phyloP scores from a whole-genome alignment of 2,888 invertebrate species.

The Helleia helle region DNA sequence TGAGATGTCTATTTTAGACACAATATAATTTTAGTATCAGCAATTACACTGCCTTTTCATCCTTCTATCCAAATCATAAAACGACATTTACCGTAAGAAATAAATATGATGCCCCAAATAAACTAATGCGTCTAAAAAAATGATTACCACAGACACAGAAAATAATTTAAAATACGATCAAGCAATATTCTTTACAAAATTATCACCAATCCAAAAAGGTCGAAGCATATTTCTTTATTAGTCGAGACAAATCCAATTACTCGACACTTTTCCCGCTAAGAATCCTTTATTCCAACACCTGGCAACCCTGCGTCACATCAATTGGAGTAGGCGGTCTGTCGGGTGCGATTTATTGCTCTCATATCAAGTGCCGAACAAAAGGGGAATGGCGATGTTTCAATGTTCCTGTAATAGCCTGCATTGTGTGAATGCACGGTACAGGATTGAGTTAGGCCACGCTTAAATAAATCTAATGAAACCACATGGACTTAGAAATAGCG shows the following conservation, averaged over 20 bases:
- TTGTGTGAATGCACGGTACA: conserved; percentile 2
- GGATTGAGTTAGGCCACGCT: background rate
- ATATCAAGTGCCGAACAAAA: conserved; percentile 10
- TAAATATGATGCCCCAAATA: too few species aligned
- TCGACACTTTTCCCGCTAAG: background rate
- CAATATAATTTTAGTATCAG: too few species aligned
- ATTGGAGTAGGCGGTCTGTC: background rate
- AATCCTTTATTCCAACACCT: background rate
- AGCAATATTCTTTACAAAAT: background rate
- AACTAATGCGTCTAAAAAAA: too few species aligned
- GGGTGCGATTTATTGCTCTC: conserved; percentile 9
- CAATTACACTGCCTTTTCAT: too few species aligned
- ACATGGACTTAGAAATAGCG: too few species aligned
- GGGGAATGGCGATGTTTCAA: conserved; percentile 1
- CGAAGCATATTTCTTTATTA: conserved; percentile 2
- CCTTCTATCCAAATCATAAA: too few species aligned
- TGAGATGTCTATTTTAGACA: too few species aligned
- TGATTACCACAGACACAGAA: too few species aligned
- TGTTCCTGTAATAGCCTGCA: conserved; percentile 7
- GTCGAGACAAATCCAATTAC: conserved; percentile 2
- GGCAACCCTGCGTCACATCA: background rate
- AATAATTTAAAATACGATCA: background rate
- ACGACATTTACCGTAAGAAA: too few species aligned
- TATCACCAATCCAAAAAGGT: background rate
- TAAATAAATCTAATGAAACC: conserved; percentile 4